Evolutionary conservation across 2,113 vertebrate genomes (phyloP).

Genomic region (Pseudolaguvia tuberculata): DNA sequence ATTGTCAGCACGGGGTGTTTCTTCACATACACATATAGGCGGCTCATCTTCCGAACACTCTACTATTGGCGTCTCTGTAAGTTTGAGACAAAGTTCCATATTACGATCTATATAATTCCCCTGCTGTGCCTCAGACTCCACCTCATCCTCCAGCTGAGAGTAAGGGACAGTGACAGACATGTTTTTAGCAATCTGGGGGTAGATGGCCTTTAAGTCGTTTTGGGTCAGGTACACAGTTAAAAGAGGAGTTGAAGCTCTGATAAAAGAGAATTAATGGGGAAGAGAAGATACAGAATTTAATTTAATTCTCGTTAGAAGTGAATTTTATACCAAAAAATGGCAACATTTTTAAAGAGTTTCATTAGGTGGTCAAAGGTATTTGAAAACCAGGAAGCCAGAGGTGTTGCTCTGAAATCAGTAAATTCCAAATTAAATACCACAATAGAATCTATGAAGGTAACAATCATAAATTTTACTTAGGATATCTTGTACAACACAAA

Average conservation of each 20-base stretch:
- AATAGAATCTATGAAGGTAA: too few relatives aligned
- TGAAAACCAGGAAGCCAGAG: not conserved
- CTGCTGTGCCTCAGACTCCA: slow-evolving; percentile 52
- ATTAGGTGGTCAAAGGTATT: not conserved
- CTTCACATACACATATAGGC: not conserved
- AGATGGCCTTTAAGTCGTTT: slow-evolving; percentile 67
- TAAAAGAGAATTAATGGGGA: not conserved
- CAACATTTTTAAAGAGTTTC: not conserved
- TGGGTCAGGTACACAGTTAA: slow-evolving; percentile 39
- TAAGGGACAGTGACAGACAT: slow-evolving; percentile 61
- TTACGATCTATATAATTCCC: slow-evolving; percentile 41
- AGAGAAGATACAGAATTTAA: not conserved
- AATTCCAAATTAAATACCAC: not conserved
- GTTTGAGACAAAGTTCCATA: slow-evolving; percentile 37
- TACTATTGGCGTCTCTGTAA: slow-evolving; percentile 28
- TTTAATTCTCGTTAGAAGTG: not conserved
- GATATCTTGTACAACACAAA: too few relatives aligned
- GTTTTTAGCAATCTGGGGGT: slow-evolving; percentile 62
- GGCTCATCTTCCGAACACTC: not conserved
- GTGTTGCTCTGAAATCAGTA: not conserved
- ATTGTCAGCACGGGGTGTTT: not conserved
- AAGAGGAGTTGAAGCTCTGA: not conserved
- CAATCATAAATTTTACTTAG: too few relatives aligned
- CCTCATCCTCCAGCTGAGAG: slow-evolving; percentile 70
- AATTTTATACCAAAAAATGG: not conserved